These are phyloP conservation scores for Channa argus DNA, from an alignment of 2,113 vertebrate species.

Conservation along the genomic window DNA sequence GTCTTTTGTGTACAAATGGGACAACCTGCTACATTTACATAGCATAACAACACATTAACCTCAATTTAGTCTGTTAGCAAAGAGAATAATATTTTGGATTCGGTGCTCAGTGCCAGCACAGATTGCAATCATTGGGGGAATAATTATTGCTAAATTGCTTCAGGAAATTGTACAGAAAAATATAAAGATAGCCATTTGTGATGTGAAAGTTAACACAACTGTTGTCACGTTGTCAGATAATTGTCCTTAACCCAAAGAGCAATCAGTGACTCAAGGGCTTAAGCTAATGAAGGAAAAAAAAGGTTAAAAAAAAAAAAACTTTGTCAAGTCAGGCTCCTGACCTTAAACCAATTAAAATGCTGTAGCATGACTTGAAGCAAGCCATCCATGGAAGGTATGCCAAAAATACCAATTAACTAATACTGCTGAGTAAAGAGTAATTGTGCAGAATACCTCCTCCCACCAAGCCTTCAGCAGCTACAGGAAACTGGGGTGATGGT, in stretches of 20 bases:
- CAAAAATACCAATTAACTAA: conserved; percentile 55
- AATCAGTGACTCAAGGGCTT: conserved; percentile 36
- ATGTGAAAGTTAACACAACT: conserved; percentile 20
- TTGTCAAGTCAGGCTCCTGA: conserved; percentile 31
- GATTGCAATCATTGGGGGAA: conserved; percentile 41
- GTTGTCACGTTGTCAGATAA: conserved; percentile 25
- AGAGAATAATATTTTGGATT: conserved; percentile 2
- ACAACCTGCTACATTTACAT: not conserved
- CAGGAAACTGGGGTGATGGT: conserved; percentile 23
- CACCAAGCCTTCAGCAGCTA: conserved; percentile 3
- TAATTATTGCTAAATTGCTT: conserved; percentile 39
- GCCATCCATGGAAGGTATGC: conserved; percentile 48
- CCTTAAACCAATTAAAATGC: conserved; percentile 61
- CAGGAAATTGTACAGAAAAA: conserved; percentile 24
- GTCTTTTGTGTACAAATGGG: not conserved
- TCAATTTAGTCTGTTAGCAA: not conserved
- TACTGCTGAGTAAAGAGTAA: conserved; percentile 37
- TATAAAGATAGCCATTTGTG: conserved; percentile 11
- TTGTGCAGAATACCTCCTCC: conserved; percentile 36
- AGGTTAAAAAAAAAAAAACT: not conserved
- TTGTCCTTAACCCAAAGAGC: conserved; percentile 23
- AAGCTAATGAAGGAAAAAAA: not conserved
- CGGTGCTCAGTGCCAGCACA: not conserved
- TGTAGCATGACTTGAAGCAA: conserved; percentile 46
- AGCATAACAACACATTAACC: conserved; percentile 1